Evolutionary conservation across 2,797 vertebrate species (phyloP).

Genomic region (Cynodonichthys magdalenae): DNA sequence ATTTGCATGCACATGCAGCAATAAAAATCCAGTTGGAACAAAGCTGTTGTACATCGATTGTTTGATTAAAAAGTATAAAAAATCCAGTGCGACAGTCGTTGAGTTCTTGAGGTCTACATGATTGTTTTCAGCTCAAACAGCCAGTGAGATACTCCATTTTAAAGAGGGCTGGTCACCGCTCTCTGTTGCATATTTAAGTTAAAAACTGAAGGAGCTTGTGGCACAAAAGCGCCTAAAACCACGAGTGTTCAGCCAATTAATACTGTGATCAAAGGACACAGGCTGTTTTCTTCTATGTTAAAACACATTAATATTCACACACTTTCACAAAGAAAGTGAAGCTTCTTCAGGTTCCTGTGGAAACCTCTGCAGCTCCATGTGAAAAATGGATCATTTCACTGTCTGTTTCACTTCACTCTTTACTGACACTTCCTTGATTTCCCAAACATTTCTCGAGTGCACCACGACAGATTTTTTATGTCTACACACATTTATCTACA

Average conservation of each 20-base stretch:
- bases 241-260: slow-evolving; percentile 6
- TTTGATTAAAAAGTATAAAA: slow-evolving; percentile 78
- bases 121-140: slow-evolving; percentile 69
- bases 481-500: slow-evolving; percentile 56
- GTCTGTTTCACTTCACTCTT: slow-evolving; percentile 61
- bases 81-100: slow-evolving; percentile 82
- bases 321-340: slow-evolving; percentile 19
- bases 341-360: slow-evolving; percentile 27
- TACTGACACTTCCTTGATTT: slow-evolving; percentile 66
- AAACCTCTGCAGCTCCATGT: slow-evolving; percentile 49
- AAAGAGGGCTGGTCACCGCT: slow-evolving; percentile 41
- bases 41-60: slow-evolving; percentile 55
- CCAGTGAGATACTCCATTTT: slow-evolving; percentile 72
- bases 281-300: slow-evolving; percentile 14
- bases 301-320: slow-evolving; percentile 24
- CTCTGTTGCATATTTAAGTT: slow-evolving; percentile 67
- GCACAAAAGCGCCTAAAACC: slow-evolving; percentile 27
- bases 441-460: slow-evolving; percentile 71
- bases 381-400: slow-evolving; percentile 76
- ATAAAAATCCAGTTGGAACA: slow-evolving; percentile 81
- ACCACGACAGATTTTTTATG: slow-evolving; percentile 57
- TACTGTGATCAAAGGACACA: slow-evolving; percentile 29
- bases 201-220: slow-evolving; percentile 43
- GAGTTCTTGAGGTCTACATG: slow-evolving; percentile 84
- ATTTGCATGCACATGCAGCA: slow-evolving; percentile 85